Conservation (phyloP, 2,113 vertebrate species). For the Tapirus terrestris region DNA sequence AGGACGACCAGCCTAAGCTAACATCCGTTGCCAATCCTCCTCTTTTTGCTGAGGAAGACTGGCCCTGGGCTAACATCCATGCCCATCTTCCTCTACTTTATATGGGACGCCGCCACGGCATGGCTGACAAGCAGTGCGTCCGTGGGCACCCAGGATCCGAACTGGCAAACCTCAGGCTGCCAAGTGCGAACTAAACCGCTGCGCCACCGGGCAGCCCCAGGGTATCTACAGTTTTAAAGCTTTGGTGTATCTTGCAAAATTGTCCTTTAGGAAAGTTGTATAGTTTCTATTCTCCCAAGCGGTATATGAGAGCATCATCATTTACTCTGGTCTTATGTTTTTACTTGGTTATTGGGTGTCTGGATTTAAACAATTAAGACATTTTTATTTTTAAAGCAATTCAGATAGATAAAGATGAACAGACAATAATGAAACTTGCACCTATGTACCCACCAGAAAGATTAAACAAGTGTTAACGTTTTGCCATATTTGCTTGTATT, state of each 20-base stretch:
- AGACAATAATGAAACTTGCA: background rate
- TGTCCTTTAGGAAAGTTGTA: background rate
- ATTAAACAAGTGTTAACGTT: background rate
- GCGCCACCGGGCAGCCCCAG: no score
- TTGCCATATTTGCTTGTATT: background rate
- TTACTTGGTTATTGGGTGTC: background rate
- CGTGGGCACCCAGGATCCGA: no score
- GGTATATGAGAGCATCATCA: background rate
- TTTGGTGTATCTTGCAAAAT: background rate
- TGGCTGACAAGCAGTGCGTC: no score
- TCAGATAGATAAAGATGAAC: background rate
- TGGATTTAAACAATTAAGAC: background rate
- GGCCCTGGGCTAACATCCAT: no score
- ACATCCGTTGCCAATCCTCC: no score
- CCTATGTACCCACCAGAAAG: background rate
- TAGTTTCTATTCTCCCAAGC: background rate
- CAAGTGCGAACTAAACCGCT: no score
- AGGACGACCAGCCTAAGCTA: no score
- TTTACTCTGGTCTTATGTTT: background rate
- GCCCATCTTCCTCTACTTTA: no score
- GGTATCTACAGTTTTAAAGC: background rate
- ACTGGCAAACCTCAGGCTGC: no score
- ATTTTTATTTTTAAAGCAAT: slow-evolving; percentile 13
- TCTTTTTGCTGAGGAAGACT: no score
- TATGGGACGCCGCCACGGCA: no score